A percentile compares a stretch with the other conserved stretches of the same genome.
These are phyloP conservation scores for Enteromius radiatus DNA, from an alignment of 2,797 vertebrate species.

Conservation along the genomic window DNA sequence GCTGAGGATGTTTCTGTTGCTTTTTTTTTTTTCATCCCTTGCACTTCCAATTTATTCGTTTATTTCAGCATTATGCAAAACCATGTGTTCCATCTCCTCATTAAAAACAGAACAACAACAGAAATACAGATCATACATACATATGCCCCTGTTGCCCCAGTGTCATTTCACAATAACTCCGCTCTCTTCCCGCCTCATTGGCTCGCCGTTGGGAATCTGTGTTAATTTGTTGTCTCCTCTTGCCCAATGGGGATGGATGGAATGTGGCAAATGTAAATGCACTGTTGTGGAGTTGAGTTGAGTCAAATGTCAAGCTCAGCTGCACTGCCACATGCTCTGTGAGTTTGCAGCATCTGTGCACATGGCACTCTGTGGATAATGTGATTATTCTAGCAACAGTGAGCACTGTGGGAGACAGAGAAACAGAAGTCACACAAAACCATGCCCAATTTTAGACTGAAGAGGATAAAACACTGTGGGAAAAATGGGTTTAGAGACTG, in stretches of 20 bases:
- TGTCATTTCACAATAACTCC: conserved; percentile 19
- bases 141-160: conserved; percentile 29
- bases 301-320: conserved; percentile 48
- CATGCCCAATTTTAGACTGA: conserved; percentile 3
- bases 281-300: conserved; percentile 28
- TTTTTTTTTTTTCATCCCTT: not conserved
- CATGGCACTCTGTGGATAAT: conserved; percentile 45
- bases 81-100: conserved; percentile 7
- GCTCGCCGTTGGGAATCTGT: conserved; percentile 31
- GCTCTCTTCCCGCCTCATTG: conserved; percentile 25
- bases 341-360: conserved; percentile 42
- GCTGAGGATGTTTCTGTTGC: not conserved
- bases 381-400: conserved; percentile 39
- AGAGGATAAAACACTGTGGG: not conserved
- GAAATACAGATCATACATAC: conserved; percentile 33
- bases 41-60: conserved; percentile 1
- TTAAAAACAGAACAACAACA: conserved; percentile 16
- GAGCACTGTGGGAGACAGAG: conserved; percentile 29
- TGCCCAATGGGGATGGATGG: conserved; percentile 15
- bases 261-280: conserved; percentile 39
- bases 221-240: conserved; percentile 47
- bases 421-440: conserved; percentile 30
- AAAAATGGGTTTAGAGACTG: not conserved
- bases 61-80: conserved; percentile 21
- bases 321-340: conserved; percentile 26